Conservation (phyloP, 2,113 vertebrate species). For the Indri indri region DNA sequence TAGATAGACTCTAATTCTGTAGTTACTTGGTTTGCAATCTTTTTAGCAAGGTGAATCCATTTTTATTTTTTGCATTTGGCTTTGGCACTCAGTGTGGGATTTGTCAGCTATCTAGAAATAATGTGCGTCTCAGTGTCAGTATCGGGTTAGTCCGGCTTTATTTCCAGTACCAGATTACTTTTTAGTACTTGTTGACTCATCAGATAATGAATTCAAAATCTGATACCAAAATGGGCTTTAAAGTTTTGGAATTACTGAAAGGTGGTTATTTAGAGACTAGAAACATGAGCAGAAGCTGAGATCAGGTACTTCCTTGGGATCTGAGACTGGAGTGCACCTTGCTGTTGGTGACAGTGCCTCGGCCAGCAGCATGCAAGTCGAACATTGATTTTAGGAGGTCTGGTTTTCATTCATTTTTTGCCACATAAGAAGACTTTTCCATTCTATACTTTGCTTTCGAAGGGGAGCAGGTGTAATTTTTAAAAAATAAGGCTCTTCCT, state of each 20-base stretch:
- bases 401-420: neutral
- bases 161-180: neutral
- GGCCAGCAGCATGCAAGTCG: fast-evolving
- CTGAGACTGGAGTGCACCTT: neutral
- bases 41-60: neutral
- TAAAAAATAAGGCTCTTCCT: neutral
- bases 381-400: fast-evolving
- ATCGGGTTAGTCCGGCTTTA: neutral
- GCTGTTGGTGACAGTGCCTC: neutral
- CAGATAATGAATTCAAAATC: neutral
- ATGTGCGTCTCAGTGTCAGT: neutral
- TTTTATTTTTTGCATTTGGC: neutral
- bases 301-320: neutral
- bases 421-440: neutral
- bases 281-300: neutral
- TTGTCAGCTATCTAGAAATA: neutral
- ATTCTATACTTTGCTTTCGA: neutral
- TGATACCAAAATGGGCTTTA: neutral
- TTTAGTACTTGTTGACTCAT: neutral
- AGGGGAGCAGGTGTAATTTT: neutral
- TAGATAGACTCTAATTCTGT: neutral
- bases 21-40: too few species aligned
- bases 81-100: neutral
- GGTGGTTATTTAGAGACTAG: neutral
- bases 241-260: neutral